Percentiles rank a stretch among this genome's conserved stretches.
Conservation (phyloP, 1,140 invertebrate genomes). For the Schlechtendalia chinensis region DNA sequence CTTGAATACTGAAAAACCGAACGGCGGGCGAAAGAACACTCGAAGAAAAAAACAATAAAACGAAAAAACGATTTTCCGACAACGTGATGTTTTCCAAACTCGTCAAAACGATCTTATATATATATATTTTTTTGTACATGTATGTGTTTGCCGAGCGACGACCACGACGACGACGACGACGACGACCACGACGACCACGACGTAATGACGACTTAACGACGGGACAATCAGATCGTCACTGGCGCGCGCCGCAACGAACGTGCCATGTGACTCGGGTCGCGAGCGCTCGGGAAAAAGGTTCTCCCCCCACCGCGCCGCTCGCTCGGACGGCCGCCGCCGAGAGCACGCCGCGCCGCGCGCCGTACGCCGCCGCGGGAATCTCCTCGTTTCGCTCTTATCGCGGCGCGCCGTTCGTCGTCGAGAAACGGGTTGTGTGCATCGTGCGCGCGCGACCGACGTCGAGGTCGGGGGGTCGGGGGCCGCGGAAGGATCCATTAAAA, state of each 20-base stretch:
- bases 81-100: too few relatives aligned
- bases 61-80: background rate
- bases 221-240: conserved; percentile 49
- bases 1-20: conserved; percentile 15
- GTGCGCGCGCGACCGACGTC: background rate
- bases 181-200: background rate
- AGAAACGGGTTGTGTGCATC: conserved; percentile 39
- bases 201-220: conserved; percentile 46
- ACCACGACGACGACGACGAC: background rate
- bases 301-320: conserved; percentile 8
- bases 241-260: conserved; percentile 39
- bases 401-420: conserved; percentile 38
- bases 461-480: background rate
- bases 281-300: background rate
- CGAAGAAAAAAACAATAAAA: conserved; percentile 4
- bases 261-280: conserved; percentile 40
- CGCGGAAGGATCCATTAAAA: conserved; percentile 47
- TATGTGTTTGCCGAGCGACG: background rate
- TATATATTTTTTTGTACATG: background rate
- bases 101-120: too few relatives aligned
- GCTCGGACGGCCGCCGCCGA: background rate
- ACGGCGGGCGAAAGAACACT: background rate
- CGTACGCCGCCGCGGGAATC: conserved; percentile 30
- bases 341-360: background rate
- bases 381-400: conserved; percentile 44